Percentiles rank a stretch among this genome's conserved stretches.
Evolutionary conservation across 2,888 invertebrate genomes (phyloP).

Genomic region (Apoderus coryli): DNA sequence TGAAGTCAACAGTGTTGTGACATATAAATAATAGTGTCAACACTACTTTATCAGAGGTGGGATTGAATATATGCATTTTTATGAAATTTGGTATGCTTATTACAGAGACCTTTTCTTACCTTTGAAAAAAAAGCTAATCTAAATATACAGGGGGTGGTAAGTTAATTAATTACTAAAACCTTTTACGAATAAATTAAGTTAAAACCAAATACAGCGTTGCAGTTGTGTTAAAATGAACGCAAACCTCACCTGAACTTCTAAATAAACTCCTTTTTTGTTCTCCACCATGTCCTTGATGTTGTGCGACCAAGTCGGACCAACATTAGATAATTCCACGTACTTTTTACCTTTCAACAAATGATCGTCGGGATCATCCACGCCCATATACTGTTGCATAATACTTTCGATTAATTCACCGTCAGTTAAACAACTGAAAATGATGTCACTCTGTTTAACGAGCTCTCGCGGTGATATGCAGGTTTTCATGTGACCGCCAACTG

Average conservation of each 20-base stretch:
- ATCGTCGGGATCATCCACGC: constrained; percentile 59
- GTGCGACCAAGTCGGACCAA: constrained; percentile 84
- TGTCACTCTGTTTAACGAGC: constrained; percentile 79
- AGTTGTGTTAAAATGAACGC: too few species aligned
- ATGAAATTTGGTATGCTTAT: too few species aligned
- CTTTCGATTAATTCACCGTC: constrained; percentile 86
- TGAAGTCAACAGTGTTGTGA: too few species aligned
- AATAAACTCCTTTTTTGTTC: constrained; percentile 76
- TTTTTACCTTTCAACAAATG: constrained; percentile 68
- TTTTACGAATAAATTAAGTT: too few species aligned
- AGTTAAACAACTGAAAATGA: constrained; percentile 89
- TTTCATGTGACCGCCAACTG: constrained; percentile 36
- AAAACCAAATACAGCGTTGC: too few species aligned
- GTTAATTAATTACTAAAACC: too few species aligned
- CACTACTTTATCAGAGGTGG: too few species aligned
- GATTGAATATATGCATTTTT: too few species aligned
- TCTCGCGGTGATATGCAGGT: constrained; percentile 81
- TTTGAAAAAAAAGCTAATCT: too few species aligned
- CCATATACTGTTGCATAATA: constrained; percentile 93
- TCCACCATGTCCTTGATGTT: constrained; percentile 84
- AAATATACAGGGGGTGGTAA: too few species aligned
- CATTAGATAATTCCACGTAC: constrained; percentile 92
- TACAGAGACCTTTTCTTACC: too few species aligned
- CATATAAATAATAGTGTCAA: too few species aligned
- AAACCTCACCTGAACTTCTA: constrained; percentile 76